A percentile compares a stretch with the other conserved stretches of the same genome.
phyloP scores from a whole-genome alignment of 2,797 vertebrate genomes.

The Molossus alvarezi region DNA sequence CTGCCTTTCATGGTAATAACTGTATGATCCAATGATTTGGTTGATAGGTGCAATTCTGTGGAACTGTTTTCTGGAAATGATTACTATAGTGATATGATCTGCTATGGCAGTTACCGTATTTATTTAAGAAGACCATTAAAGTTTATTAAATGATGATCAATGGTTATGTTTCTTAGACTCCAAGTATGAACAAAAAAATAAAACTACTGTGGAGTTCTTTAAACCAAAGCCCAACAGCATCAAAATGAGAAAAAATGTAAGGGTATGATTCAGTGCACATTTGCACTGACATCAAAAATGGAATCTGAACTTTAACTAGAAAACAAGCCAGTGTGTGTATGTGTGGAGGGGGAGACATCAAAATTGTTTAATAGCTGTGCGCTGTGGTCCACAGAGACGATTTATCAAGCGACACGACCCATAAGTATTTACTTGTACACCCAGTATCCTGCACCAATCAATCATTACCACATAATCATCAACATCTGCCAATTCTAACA shows the following conservation, averaged over 20 bases:
- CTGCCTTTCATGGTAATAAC: slow-evolving; percentile 86
- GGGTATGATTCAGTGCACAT: slow-evolving; percentile 82
- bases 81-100: slow-evolving; percentile 65
- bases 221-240: slow-evolving; percentile 82
- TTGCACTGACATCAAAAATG: slow-evolving; percentile 80
- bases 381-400: slow-evolving; percentile 82
- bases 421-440: slow-evolving; percentile 78
- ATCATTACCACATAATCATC: slow-evolving; percentile 80
- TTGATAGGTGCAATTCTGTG: slow-evolving; percentile 76
- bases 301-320: slow-evolving; percentile 82
- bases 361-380: slow-evolving; percentile 64
- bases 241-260: slow-evolving; percentile 80
- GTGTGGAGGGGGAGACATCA: slow-evolving; percentile 42
- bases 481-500: slow-evolving; percentile 86
- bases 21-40: slow-evolving; percentile 78
- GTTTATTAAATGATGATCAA: slow-evolving; percentile 81
- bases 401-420: slow-evolving; percentile 75
- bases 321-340: slow-evolving; percentile 78
- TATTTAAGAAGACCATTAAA: slow-evolving; percentile 69
- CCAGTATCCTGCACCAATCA: slow-evolving; percentile 82
- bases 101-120: slow-evolving; percentile 70
- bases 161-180: slow-evolving; percentile 83
- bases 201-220: slow-evolving; percentile 76
- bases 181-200: slow-evolving; percentile 84
- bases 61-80: slow-evolving; percentile 75